A percentile compares a stretch with the other conserved stretches of the same genome.
phyloP scores from a whole-genome alignment of 2,113 vertebrate species.

The Ictalurus punctatus region DNA sequence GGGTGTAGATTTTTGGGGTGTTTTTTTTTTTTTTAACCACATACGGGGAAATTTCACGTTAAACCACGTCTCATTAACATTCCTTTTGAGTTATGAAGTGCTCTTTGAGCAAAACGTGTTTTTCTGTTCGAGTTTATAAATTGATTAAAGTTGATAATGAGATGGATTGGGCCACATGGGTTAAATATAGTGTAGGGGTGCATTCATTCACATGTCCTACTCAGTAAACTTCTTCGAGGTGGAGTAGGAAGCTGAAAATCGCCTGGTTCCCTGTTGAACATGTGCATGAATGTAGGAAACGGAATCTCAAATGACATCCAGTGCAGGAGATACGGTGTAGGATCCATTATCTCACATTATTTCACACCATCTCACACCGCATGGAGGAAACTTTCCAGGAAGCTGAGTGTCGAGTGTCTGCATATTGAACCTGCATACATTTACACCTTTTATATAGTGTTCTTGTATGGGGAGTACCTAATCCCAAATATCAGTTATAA shows the following conservation, averaged over 20 bases:
- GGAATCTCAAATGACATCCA: background rate
- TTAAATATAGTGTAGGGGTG: background rate
- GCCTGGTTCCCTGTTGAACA: background rate
- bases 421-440: background rate
- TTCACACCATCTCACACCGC: no score
- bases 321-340: background rate
- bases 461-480: background rate
- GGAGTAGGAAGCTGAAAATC: slow-evolving; percentile 10
- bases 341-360: background rate
- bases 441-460: background rate
- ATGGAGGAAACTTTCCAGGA: background rate
- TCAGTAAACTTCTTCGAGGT: background rate
- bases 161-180: background rate
- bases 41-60: background rate
- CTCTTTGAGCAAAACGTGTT: background rate
- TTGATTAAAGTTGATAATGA: background rate
- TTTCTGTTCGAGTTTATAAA: background rate
- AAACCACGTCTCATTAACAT: background rate
- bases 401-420: background rate
- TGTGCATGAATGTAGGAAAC: slow-evolving; percentile 7
- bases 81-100: background rate
- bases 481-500: background rate
- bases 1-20: background rate
- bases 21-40: background rate
- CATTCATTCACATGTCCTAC: background rate